These are phyloP conservation scores for Ormyrus thymus DNA, from an alignment of 2,888 invertebrate genomes.

Conservation along the genomic window DNA sequence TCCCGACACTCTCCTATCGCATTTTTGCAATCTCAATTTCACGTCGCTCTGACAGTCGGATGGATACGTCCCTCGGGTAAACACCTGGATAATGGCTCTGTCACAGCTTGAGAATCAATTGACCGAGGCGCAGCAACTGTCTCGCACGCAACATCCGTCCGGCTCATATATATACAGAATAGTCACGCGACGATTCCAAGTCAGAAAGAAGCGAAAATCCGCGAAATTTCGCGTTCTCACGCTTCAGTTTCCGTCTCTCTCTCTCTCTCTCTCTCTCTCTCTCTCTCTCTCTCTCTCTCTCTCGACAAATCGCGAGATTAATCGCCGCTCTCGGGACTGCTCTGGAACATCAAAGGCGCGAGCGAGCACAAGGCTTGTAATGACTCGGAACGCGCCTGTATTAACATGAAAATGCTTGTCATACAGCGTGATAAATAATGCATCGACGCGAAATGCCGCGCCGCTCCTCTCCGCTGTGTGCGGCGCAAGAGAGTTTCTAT, in stretches of 20 bases:
- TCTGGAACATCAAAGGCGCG: constrained; percentile 25
- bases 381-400: constrained; percentile 61
- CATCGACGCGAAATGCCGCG: constrained; percentile 64
- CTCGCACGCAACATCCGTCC: not conserved
- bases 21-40: not conserved
- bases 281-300: too few species aligned
- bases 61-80: not conserved
- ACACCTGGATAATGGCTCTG: constrained; percentile 16
- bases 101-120: constrained; percentile 17
- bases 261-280: too few species aligned
- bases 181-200: constrained; percentile 11
- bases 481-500: too few species aligned
- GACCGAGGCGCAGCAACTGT: not conserved
- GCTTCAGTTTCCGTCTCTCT: too few species aligned
- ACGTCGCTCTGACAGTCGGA: not conserved
- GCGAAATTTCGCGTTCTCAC: not conserved
- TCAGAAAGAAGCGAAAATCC: too few species aligned
- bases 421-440: constrained; percentile 69
- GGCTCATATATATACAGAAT: not conserved
- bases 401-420: constrained; percentile 70
- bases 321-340: too few species aligned
- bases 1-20: not conserved
- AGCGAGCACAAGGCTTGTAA: constrained; percentile 57
- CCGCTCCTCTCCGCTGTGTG: constrained; percentile 17
- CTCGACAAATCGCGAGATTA: too few species aligned